Conservation (phyloP, 1,140 invertebrate species). For the Drosophila pseudoobscura region DNA sequence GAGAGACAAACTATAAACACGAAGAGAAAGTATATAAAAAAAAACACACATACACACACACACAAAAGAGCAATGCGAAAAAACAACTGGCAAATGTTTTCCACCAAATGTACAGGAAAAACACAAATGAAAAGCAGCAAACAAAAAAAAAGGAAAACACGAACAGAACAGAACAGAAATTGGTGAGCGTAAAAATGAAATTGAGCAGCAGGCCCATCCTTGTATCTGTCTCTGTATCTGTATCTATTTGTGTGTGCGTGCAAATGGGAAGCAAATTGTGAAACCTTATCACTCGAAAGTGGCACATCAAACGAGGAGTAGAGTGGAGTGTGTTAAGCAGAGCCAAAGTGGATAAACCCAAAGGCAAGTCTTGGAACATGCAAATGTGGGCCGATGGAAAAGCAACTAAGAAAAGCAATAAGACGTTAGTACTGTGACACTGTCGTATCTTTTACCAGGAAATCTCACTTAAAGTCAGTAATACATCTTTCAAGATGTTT, state of each 20-base stretch:
- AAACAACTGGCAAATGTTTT: neutral
- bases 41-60: neutral
- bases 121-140: slow-evolving; percentile 24
- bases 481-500: no score
- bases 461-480: no score
- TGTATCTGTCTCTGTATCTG: slow-evolving; percentile 1
- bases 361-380: slow-evolving; percentile 6
- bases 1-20: slow-evolving; percentile 34
- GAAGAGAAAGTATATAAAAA: slow-evolving; percentile 42
- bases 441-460: no score
- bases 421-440: neutral
- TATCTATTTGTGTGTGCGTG: slow-evolving; percentile 6
- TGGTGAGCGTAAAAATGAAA: slow-evolving; percentile 62
- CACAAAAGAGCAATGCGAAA: slow-evolving; percentile 1
- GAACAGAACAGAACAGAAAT: slow-evolving; percentile 54
- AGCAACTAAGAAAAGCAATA: slow-evolving; percentile 9
- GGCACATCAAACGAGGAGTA: neutral
- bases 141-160: slow-evolving; percentile 24
- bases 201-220: slow-evolving; percentile 67
- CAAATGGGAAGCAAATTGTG: slow-evolving; percentile 42
- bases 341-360: slow-evolving; percentile 19
- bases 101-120: slow-evolving; percentile 24
- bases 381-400: slow-evolving; percentile 40
- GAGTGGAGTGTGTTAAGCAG: neutral
- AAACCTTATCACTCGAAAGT: slow-evolving; percentile 47